Evolutionary conservation across 1,140 invertebrate species (phyloP).

Genomic region (Cecropterus lyciades): DNA sequence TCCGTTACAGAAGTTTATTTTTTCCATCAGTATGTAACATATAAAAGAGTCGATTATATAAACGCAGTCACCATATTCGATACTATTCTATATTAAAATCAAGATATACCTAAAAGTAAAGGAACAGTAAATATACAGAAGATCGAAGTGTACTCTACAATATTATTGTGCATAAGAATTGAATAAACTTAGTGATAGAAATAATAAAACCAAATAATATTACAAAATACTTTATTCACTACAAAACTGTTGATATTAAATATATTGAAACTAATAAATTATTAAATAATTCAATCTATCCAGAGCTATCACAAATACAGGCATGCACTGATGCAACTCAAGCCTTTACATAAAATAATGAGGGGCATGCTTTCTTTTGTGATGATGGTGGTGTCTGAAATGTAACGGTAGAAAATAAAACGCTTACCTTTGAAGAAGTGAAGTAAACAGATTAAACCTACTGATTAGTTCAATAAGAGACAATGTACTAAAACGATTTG

Average conservation of each 20-base stretch:
- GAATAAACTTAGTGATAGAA: constrained; percentile 5
- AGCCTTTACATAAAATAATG: constrained; percentile 64
- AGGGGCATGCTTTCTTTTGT: constrained; percentile 71
- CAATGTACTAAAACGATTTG: constrained; percentile 7
- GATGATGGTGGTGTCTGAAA: constrained; percentile 70
- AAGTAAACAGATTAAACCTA: constrained; percentile 10
- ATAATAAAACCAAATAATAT: constrained; percentile 10
- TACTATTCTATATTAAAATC: too few relatives aligned
- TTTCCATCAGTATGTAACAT: too few relatives aligned
- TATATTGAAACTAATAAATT: constrained; percentile 22
- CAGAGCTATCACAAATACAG: constrained; percentile 26
- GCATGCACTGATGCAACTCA: constrained; percentile 27
- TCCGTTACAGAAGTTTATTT: too few relatives aligned
- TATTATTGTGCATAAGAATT: constrained; percentile 22
- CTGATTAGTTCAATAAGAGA: constrained; percentile 10
- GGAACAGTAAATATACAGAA: constrained; percentile 6
- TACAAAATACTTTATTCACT: constrained; percentile 27
- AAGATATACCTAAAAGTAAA: too few relatives aligned
- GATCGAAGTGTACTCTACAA: constrained; percentile 25
- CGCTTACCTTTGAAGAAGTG: constrained; percentile 47
- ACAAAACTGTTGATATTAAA: constrained; percentile 1
- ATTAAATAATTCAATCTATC: constrained; percentile 3
- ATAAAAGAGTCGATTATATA: too few relatives aligned
- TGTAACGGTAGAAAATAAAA: constrained; percentile 56
- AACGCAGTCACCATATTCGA: too few relatives aligned